phyloP scores from a whole-genome alignment of 2,797 vertebrate species.

The Holocentrus rufus region DNA sequence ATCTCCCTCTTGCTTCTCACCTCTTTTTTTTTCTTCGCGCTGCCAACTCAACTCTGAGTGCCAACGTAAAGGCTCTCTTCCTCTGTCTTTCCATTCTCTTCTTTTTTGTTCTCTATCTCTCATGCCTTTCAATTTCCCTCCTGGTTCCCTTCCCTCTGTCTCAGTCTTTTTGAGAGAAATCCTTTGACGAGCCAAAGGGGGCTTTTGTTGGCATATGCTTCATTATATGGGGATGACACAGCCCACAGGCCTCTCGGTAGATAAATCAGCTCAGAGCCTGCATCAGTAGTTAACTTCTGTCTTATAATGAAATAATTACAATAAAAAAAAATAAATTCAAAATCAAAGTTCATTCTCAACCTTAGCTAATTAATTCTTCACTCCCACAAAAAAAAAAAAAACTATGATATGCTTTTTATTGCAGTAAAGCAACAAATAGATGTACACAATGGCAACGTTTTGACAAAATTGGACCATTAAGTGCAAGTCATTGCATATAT shows the following conservation, averaged over 20 bases:
- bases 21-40: constrained; percentile 21
- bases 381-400: neutral
- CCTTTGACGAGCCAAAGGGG: neutral
- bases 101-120: constrained; percentile 25
- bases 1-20: constrained; percentile 24
- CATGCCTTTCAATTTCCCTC: constrained; percentile 22
- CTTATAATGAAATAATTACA: no score
- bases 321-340: neutral
- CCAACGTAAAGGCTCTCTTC: constrained; percentile 49
- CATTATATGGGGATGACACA: constrained; percentile 5
- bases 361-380: neutral
- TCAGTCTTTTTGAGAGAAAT: constrained; percentile 18
- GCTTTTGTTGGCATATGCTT: constrained; percentile 11
- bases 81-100: constrained; percentile 5
- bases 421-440: no score
- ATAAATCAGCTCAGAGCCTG: constrained; percentile 31
- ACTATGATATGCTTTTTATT: no score
- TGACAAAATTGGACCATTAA: neutral
- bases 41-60: constrained; percentile 35
- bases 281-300: neutral
- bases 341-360: neutral
- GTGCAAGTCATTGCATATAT: constrained; percentile 1
- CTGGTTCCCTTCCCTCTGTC: neutral
- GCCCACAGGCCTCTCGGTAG: constrained; percentile 15
- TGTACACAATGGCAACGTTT: no score